phyloP scores from a whole-genome alignment of 2,113 vertebrate species.

The Forbesichthys agassizii region DNA sequence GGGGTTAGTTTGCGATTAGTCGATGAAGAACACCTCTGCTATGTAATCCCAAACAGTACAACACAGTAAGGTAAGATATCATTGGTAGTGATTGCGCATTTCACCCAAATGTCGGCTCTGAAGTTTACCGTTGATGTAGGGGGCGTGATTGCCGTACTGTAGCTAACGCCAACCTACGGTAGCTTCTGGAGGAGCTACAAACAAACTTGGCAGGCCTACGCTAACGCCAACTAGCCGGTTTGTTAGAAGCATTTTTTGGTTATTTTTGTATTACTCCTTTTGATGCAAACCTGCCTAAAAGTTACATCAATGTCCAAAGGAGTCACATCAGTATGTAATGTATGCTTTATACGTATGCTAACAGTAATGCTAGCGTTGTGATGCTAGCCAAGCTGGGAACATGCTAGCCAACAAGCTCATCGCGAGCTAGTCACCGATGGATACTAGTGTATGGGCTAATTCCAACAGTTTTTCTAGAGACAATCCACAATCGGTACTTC shows the following conservation, averaged over 20 bases:
- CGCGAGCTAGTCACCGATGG: neutral
- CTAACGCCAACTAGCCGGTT: neutral
- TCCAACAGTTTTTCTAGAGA: neutral
- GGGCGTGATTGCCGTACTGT: constrained; percentile 13
- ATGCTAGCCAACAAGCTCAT: constrained; percentile 34
- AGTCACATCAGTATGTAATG: no score
- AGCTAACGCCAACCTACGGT: constrained; percentile 5
- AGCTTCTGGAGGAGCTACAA: constrained; percentile 40
- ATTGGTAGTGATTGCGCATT: neutral
- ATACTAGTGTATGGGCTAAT: neutral
- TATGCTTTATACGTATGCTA: no score
- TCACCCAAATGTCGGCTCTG: neutral
- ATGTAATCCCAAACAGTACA: constrained; percentile 56
- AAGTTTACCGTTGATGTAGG: constrained; percentile 8
- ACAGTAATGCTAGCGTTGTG: no score
- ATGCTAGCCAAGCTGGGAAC: constrained; percentile 29
- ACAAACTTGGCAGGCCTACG: constrained; percentile 66
- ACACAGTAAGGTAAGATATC: constrained; percentile 30
- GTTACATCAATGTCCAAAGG: no score
- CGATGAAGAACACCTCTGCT: constrained; percentile 37
- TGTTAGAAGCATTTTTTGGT: neutral
- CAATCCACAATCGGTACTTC: fast-evolving
- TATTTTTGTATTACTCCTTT: neutral
- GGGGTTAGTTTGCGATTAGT: neutral
- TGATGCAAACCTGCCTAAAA: no score